Evolutionary conservation across 2,888 invertebrate species (phyloP).

Genomic region (Diaperis boleti): DNA sequence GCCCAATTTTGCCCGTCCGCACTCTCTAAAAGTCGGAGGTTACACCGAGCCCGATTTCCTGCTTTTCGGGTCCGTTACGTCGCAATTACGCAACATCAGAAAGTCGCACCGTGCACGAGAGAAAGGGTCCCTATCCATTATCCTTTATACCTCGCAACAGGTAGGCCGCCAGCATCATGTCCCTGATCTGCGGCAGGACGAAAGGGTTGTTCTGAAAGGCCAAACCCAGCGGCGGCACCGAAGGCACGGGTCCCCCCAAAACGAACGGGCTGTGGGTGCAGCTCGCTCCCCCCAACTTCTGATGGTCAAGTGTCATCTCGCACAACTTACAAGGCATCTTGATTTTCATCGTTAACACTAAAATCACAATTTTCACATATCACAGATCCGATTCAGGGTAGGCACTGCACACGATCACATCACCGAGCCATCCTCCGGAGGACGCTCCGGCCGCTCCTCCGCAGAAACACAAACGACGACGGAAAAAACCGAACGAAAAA

Average conservation of each 20-base stretch:
- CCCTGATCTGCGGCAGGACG: conserved; percentile 71
- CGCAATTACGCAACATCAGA: conserved; percentile 19
- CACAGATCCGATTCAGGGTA: conserved; percentile 37
- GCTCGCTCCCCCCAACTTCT: conserved; percentile 54
- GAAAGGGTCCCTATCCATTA: too few relatives aligned
- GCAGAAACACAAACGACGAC: conserved; percentile 16
- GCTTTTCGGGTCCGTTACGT: conserved; percentile 1
- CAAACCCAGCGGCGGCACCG: conserved; percentile 57
- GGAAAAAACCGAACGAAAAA: conserved; percentile 40
- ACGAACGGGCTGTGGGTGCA: conserved; percentile 61
- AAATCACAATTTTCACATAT: conserved; percentile 51
- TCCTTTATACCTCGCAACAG: conserved; percentile 76
- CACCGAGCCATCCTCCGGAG: too few relatives aligned
- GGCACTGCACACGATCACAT: conserved; percentile 35
- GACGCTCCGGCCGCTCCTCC: not conserved
- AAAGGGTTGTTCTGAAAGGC: conserved; percentile 67
- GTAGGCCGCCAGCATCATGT: conserved; percentile 75
- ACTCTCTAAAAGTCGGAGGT: too few relatives aligned
- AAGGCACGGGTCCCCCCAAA: conserved; percentile 52
- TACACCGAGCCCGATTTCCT: too few relatives aligned
- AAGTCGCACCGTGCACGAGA: conserved; percentile 8
- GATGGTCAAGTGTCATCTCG: conserved; percentile 61
- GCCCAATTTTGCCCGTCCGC: too few relatives aligned
- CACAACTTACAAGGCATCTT: conserved; percentile 65
- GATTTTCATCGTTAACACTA: conserved; percentile 56